Base-by-base conservation (phyloP, 2,888 invertebrate genomes). In the Rhamphomyia laevipes region DNA sequence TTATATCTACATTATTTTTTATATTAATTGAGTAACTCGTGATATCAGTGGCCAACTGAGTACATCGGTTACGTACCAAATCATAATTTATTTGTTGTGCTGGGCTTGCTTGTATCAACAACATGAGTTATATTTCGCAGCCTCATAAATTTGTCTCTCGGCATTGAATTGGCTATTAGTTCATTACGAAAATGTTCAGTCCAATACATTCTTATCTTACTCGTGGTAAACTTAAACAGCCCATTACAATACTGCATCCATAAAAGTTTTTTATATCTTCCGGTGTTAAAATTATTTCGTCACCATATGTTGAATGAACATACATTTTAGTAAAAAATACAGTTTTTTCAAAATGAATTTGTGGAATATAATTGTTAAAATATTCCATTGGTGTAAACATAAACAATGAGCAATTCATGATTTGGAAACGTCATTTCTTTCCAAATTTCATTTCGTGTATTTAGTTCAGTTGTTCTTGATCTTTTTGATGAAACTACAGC, bases 61-160 rank as follows among this genome's bases (percentile, higher is more conserved):
- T 47, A 51, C 59, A 61, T 21, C 57, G 44, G n/a, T 55, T 53
- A 37, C 59, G 45, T 6, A 62, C 59, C 13, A 58, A 53, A 46
- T 62, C 54, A 56, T 18, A 58, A 45, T 48, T 35, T 47, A 21
- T 56, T 56, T 46, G 47, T 51, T n/a, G n/a, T n/a, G n/a, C 6
- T n/a, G n/a, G n/a, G n/a, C n/a, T 15, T 45, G 6, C 27, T 23
- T 15, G 53, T 48, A 43, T 35, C 47, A 37, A 54, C 42, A 17
- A 42, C 13, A 42, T 42, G 21, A n/a, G 27, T 18, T 7, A 12
- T 21, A 6, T 23, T 21, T 23, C 41, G 10, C 2, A 37, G 15
- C 10, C 12, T 1, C 5, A 23, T 13, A 42, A 42, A 42, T 6
- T 9, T 21, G n/a, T 23, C 23, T 41, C 41, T 42, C 1, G 41